These are phyloP conservation scores for Drosophila orena DNA, from an alignment of 1,140 invertebrate genomes.

Conservation along the genomic window DNA sequence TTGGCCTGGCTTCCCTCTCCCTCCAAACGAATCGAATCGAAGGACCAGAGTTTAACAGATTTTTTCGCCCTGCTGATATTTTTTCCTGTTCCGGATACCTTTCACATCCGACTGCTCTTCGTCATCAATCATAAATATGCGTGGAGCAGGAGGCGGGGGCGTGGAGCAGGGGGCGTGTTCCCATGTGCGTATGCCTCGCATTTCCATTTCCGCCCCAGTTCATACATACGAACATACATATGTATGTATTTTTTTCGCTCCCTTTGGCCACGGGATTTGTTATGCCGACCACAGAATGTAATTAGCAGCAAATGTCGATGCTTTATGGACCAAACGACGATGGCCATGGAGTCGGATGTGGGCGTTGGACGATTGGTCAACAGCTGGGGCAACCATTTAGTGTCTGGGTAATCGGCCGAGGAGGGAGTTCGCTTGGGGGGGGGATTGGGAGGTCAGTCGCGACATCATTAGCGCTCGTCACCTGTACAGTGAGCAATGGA, in stretches of 20 bases:
- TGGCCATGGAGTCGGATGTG: constrained; percentile 4
- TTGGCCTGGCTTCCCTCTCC: neutral
- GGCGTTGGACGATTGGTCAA: constrained; percentile 5
- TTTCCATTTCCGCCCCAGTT: constrained; percentile 25
- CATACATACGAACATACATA: neutral
- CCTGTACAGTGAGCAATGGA: constrained; percentile 34
- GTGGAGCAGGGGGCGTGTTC: constrained; percentile 8
- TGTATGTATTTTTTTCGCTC: constrained; percentile 4
- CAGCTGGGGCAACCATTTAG: constrained; percentile 23
- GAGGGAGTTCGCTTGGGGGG: constrained; percentile 4
- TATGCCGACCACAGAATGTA: constrained; percentile 80
- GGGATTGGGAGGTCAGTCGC: constrained; percentile 5
- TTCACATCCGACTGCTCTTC: constrained; percentile 12
- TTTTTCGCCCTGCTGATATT: constrained; percentile 27
- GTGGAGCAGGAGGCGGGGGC: constrained; percentile 10
- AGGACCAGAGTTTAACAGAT: constrained; percentile 30
- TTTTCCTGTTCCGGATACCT: constrained; percentile 12
- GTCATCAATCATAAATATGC: constrained; percentile 76
- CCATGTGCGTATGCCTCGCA: constrained; percentile 56
- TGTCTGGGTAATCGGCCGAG: neutral
- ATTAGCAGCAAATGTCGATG: constrained; percentile 79
- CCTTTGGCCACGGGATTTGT: constrained; percentile 61
- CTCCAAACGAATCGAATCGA: constrained; percentile 7
- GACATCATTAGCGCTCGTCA: constrained; percentile 41
- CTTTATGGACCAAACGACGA: constrained; percentile 36